Percentiles rank a stretch among this genome's conserved stretches.
Conservation (phyloP, 2,888 invertebrate genomes). For the Heterodera filipjevi region DNA sequence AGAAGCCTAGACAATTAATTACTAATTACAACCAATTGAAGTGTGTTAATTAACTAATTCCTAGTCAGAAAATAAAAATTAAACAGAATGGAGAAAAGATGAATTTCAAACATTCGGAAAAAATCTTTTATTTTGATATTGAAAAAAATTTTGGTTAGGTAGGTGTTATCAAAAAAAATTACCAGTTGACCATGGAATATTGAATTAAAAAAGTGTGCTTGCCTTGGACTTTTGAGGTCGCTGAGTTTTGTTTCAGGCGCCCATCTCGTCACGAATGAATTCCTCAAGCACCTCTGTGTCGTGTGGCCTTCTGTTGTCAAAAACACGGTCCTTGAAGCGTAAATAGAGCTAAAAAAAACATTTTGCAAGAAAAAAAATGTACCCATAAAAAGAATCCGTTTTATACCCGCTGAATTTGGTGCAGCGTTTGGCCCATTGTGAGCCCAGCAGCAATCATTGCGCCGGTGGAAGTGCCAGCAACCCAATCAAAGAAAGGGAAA, state of each 20-base stretch:
- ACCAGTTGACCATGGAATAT: no score
- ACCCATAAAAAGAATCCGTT: no score
- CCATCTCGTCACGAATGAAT: conserved; percentile 83
- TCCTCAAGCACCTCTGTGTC: conserved; percentile 82
- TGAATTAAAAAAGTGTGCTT: no score
- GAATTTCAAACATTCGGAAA: no score
- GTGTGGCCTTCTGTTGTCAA: conserved; percentile 88
- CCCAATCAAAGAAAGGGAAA: conserved; percentile 83
- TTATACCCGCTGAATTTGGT: conserved; percentile 21
- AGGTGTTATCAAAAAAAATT: no score
- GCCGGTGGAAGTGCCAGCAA: conserved; percentile 86
- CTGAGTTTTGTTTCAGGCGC: conserved; percentile 81
- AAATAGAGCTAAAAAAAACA: conserved; percentile 79
- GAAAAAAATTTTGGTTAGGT: no score
- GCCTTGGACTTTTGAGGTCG: conserved; percentile 74
- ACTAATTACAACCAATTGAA: conserved; percentile 6
- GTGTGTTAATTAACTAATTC: no score
- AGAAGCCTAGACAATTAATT: conserved; percentile 68
- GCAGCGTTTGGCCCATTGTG: conserved; percentile 70
- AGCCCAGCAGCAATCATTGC: conserved; percentile 86
- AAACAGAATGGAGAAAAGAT: no score
- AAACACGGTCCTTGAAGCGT: conserved; percentile 88
- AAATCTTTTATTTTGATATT: no score
- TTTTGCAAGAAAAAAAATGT: background rate
- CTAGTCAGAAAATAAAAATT: no score